Evolutionary conservation across 1,140 invertebrate species (phyloP), one percentile per base, ranked within the genome.

Genomic region (Augochlora pura): DNA sequence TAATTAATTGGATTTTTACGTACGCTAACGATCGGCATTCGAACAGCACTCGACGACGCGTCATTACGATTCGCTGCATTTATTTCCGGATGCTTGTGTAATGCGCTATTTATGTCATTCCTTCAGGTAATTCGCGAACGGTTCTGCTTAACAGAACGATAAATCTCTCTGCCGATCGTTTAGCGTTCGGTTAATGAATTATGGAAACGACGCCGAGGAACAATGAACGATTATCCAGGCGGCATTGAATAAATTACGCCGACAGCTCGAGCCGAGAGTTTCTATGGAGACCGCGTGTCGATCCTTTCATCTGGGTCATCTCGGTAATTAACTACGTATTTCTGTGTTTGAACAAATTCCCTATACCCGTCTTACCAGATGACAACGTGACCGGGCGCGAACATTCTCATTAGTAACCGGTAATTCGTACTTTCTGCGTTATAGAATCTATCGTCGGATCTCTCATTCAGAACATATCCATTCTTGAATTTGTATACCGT

Each of bases 111-210:
- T 52, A 52, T 2, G 49, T 52, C 49, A 21, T 52, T 52, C 49
- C 18, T 52, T 18, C 16, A 18, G 16, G 14, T 52, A 52, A 77
- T 82, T 27, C 52, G 27, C 60, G 38, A 82, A 23, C 46, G 57
- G 57, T 52, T 42, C 27, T 32, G 64, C n/a, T 63, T 69, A 79
- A 75, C 60, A 38, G 54, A 59, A 83, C 62, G 64, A 84, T 60
- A 76, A 83, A 80, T 84, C 66, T 27, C 59, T 46, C 10, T 52
- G 21, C 42, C 71, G 23, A 79, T 69, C 70, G 67, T 83, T 84
- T 79, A 70, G 54, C 59, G 66, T 73, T 52, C 54, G 62, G 27
- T 63, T 75, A 83, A 84, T 84, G 83, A 84, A 75, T 75, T 83
- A 72, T 83, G 70, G 66, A 75, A 84, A 84, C 65, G 38, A 84